These are phyloP conservation scores for Cotesia glomerata DNA, from an alignment of 1,140 invertebrate species.

Conservation along the genomic window DNA sequence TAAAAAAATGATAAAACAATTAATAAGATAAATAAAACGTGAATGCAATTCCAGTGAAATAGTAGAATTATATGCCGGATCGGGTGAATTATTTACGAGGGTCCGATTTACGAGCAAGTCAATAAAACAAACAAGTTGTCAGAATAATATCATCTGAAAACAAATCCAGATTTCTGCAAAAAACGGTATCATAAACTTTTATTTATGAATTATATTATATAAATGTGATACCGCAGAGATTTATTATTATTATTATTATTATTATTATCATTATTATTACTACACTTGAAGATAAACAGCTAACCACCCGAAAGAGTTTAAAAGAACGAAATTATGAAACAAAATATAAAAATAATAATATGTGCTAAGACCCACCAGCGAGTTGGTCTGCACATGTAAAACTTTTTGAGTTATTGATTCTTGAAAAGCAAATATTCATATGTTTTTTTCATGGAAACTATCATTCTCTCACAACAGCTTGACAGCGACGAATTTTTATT, in stretches of 20 bases:
- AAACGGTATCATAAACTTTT: background rate
- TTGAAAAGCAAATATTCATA: constrained; percentile 14
- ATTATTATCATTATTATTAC: too few relatives aligned
- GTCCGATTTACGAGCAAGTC: too few relatives aligned
- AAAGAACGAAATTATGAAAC: background rate
- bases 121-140: too few relatives aligned
- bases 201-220: background rate
- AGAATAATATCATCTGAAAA: too few relatives aligned
- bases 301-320: background rate
- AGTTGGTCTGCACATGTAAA: background rate
- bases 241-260: constrained; percentile 7
- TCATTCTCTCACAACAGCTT: background rate
- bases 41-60: too few relatives aligned
- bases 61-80: too few relatives aligned
- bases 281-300: constrained; percentile 8
- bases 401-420: constrained; percentile 22
- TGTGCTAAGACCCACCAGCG: background rate
- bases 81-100: too few relatives aligned
- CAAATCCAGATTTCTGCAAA: too few relatives aligned
- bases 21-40: too few relatives aligned
- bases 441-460: constrained; percentile 13
- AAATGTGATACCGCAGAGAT: constrained; percentile 5
- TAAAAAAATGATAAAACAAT: too few relatives aligned
- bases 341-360: background rate
- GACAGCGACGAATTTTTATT: constrained; percentile 12